These are phyloP conservation scores for Rhegmatorhina hoffmannsi DNA, from an alignment of 2,113 vertebrate genomes.

Conservation along the genomic window DNA sequence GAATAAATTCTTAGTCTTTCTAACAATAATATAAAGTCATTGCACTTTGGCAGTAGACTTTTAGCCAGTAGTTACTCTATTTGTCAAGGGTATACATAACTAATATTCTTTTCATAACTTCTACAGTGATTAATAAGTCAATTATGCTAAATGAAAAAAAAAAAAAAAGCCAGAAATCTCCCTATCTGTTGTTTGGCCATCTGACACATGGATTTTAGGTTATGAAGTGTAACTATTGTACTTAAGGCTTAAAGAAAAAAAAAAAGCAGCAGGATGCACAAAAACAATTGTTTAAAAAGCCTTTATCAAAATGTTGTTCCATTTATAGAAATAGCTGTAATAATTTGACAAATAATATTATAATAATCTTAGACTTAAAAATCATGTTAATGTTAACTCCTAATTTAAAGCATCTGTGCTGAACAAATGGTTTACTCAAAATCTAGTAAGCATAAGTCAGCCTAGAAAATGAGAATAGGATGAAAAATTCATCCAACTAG, in stretches of 20 bases:
- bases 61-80: neutral
- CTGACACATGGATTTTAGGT: neutral
- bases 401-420: neutral
- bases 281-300: neutral
- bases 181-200: neutral
- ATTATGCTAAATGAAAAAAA: neutral
- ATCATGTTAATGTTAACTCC: accelerated
- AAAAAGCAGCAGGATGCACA: neutral
- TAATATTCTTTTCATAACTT: neutral
- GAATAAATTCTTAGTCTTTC: conserved; percentile 58
- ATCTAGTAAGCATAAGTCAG: neutral
- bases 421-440: neutral
- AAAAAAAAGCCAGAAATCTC: neutral
- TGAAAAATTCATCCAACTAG: neutral
- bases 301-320: neutral
- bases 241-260: neutral
- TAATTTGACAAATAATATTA: neutral
- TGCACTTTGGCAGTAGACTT: neutral
- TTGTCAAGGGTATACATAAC: neutral
- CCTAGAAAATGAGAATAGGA: neutral
- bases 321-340: neutral
- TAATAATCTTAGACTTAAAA: neutral
- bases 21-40: conserved; percentile 66
- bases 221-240: neutral
- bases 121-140: neutral